Evolutionary conservation across 2,888 invertebrate genomes (phyloP), one percentile per base, ranked within the genome.

Genomic region (Didymodactylos carnosus): DNA sequence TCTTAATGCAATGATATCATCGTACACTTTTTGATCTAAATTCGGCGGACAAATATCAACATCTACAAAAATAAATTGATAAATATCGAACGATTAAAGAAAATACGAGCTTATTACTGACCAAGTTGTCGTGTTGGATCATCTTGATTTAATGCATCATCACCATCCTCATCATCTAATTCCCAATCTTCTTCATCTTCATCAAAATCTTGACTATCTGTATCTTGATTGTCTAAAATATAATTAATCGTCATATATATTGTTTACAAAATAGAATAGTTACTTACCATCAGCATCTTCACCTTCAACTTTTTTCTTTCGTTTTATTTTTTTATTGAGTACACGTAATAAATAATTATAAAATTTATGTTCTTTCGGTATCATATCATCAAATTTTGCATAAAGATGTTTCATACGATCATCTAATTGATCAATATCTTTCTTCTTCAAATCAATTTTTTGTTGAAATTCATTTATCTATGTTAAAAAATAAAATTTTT

Each of bases 261-360:
- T 69, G 35, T 8, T 25, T 71, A 27, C 11, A 62, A 11, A 14
- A 16, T n/a, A 11, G 25, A n/a, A n/a, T n/a, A n/a, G 25, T 8
- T 23, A 72, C 70, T 41, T 69, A 76, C 75, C 75, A 35, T 78
- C 80, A 70, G 78, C 81, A 72, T 81, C 88, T 82, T 90, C 88
- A 81, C 88, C 87, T 82, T 82, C 78, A 71, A 80, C 83, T 1
- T 84, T 84, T 79, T 89, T 89, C 0, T 88, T 88, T 10, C 88
- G 87, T 76, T 89, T 89, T 79, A 88, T 90, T 79, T 90, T 91
- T 80, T 91, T 92, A 80, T 88, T 90, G 79, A 89, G 92, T 73
- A 93, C 91, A 79, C 88, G 88, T 27, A 87, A 86, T 53, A 93
- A 82, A 80, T 91, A 92, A 78, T 89, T 88, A 10, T 87, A 87